These are phyloP conservation scores for Lathamus discolor DNA, from an alignment of 2,113 vertebrate genomes.

Conservation along the genomic window DNA sequence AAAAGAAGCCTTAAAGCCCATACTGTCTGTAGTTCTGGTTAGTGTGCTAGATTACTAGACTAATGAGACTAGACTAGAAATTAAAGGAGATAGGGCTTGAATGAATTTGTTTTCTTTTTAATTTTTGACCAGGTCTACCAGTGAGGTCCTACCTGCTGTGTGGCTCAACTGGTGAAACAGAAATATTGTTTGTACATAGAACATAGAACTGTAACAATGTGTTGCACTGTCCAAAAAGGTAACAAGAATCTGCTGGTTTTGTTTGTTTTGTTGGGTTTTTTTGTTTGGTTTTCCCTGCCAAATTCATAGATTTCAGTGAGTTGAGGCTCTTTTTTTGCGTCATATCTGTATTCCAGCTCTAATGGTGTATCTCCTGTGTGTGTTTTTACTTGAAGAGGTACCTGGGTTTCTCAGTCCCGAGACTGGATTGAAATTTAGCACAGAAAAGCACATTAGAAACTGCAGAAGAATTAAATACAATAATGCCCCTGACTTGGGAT, in stretches of 20 bases:
- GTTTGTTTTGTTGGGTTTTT: not conserved
- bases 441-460: not conserved
- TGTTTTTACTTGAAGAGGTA: not conserved
- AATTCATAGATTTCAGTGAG: not conserved
- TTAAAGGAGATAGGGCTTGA: not conserved
- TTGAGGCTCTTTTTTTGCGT: not conserved
- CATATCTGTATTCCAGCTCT: not conserved
- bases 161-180: not conserved
- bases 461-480: not conserved
- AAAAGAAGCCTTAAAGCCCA: not conserved
- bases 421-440: not conserved
- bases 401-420: not conserved
- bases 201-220: not conserved
- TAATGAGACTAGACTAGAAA: not conserved
- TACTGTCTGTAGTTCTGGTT: not conserved
- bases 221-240: not conserved
- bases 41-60: not conserved
- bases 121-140: not conserved
- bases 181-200: not conserved
- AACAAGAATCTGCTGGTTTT: not conserved
- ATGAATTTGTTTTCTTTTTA: not conserved
- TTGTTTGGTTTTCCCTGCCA: not conserved
- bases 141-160: not conserved
- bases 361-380: not conserved
- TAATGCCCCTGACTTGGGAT: not conserved